These are phyloP conservation scores for Campoletis raptor DNA, from an alignment of 2,888 invertebrate genomes.

Conservation along the genomic window DNA sequence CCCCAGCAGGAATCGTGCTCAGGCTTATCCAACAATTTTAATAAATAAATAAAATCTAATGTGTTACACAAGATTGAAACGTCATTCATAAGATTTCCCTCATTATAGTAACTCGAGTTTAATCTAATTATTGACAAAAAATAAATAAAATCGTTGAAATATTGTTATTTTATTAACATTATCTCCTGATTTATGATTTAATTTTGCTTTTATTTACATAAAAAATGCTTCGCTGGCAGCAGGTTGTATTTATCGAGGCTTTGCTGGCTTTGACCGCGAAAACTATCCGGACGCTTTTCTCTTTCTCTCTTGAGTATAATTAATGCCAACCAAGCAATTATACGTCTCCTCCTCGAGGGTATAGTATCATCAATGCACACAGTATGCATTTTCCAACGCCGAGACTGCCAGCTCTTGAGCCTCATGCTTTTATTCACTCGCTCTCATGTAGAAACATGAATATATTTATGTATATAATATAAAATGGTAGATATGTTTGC, in stretches of 20 bases:
- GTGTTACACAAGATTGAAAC: not conserved
- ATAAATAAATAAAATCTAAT: not conserved
- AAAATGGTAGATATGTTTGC: constrained; percentile 2
- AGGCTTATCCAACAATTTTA: not conserved
- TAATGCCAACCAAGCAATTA: constrained; percentile 61
- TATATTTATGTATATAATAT: constrained; percentile 1
- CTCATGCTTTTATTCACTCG: constrained; percentile 31
- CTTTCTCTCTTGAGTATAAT: constrained; percentile 47
- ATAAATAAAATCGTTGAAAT: not conserved
- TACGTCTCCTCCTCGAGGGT: constrained; percentile 35
- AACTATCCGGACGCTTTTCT: constrained; percentile 48
- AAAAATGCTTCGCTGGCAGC: constrained; percentile 34
- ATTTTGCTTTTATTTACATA: constrained; percentile 7
- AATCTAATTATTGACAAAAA: not conserved
- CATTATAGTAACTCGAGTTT: not conserved
- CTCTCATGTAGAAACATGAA: constrained; percentile 3
- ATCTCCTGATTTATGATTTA: not conserved
- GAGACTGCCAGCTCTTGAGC: constrained; percentile 29
- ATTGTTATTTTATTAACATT: not conserved
- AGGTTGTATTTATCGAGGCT: constrained; percentile 37
- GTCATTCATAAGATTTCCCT: not conserved
- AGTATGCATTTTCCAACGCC: constrained; percentile 26
- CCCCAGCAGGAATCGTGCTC: not conserved
- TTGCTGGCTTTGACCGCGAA: constrained; percentile 67
- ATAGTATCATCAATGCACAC: constrained; percentile 41